phyloP scores from a whole-genome alignment of 2,888 invertebrate genomes.

The Acrocera orbiculus region DNA sequence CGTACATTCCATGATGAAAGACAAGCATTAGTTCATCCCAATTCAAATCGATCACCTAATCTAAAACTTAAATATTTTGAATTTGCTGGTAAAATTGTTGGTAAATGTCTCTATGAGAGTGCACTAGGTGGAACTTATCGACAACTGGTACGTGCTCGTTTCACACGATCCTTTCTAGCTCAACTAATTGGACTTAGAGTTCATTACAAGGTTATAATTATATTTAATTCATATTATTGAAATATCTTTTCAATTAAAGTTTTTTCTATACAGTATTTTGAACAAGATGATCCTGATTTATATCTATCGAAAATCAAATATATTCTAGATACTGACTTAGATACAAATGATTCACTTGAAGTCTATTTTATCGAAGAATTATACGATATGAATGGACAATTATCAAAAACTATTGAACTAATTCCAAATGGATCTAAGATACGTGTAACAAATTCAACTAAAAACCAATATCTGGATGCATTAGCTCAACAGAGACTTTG shows the following conservation, averaged over 20 bases:
- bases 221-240: not conserved
- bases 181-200: conserved; percentile 86
- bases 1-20: conserved; percentile 70
- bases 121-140: conserved; percentile 76
- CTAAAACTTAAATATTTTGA: conserved; percentile 79
- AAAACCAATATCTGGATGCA: conserved; percentile 62
- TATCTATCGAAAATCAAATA: conserved; percentile 88
- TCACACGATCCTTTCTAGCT: conserved; percentile 82
- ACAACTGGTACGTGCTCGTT: conserved; percentile 76
- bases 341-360: conserved; percentile 56
- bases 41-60: conserved; percentile 55
- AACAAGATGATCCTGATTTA: conserved; percentile 88
- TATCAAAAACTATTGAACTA: conserved; percentile 62
- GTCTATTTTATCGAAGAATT: conserved; percentile 79
- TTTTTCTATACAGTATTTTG: conserved; percentile 54
- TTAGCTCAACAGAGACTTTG: conserved; percentile 78
- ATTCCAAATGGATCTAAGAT: conserved; percentile 66
- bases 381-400: conserved; percentile 59
- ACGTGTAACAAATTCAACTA: conserved; percentile 39
- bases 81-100: conserved; percentile 83
- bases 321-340: conserved; percentile 77
- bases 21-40: conserved; percentile 80
- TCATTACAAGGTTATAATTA: conserved; percentile 61
- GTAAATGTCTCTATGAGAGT: conserved; percentile 88
- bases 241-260: too few relatives aligned